These are phyloP conservation scores for Lysandra coridon DNA, from an alignment of 2,888 invertebrate genomes.

Conservation along the genomic window DNA sequence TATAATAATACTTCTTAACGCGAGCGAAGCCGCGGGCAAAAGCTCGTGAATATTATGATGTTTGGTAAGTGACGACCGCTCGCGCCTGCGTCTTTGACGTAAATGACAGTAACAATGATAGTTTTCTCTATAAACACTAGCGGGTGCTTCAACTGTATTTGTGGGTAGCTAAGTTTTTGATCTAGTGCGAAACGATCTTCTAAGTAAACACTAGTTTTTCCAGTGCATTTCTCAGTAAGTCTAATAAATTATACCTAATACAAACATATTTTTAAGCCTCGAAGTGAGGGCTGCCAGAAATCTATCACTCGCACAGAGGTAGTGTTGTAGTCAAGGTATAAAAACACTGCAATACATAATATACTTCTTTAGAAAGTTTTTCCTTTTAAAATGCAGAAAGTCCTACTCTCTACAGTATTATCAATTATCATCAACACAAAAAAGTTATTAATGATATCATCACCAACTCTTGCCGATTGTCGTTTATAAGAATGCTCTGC, in stretches of 20 bases:
- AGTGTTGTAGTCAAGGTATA: slow-evolving; percentile 10
- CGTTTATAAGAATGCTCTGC: too few relatives aligned
- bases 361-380: background rate
- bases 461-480: too few relatives aligned
- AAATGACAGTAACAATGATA: background rate
- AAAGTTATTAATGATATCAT: too few relatives aligned
- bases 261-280: slow-evolving; percentile 24
- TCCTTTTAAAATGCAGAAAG: background rate
- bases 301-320: slow-evolving; percentile 6
- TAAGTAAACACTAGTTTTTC: background rate
- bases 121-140: background rate
- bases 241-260: background rate
- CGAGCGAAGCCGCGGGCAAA: too few relatives aligned
- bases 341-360: slow-evolving; percentile 25
- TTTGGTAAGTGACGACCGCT: background rate
- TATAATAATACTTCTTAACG: too few relatives aligned
- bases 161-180: background rate
- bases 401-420: background rate
- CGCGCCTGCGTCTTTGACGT: background rate
- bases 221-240: background rate
- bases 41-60: background rate
- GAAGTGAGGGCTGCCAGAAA: slow-evolving; percentile 24
- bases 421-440: background rate
- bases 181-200: background rate
- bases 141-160: background rate